Evolutionary conservation across 2,797 vertebrate species (phyloP).

Genomic region (Lerista edwardsae): DNA sequence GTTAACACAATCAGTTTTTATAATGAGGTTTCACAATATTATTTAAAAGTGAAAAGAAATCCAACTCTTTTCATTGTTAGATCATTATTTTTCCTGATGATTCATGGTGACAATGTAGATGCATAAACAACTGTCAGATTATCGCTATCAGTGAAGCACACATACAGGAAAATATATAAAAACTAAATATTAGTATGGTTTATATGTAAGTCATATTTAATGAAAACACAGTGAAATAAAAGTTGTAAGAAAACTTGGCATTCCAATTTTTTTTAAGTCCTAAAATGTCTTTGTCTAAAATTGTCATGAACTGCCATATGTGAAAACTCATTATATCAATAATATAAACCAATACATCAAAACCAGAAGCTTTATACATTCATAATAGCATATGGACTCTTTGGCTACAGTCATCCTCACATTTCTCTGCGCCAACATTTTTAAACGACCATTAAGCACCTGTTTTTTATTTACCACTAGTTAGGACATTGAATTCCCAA

Average conservation of each 20-base stretch:
- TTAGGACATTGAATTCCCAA: conserved; percentile 9
- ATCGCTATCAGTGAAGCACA: conserved; percentile 57
- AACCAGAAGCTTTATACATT: conserved; percentile 61
- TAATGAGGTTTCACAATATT: conserved; percentile 36
- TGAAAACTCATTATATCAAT: conserved; percentile 61
- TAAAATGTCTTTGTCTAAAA: conserved; percentile 61
- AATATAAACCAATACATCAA: conserved; percentile 64
- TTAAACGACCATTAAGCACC: conserved; percentile 35
- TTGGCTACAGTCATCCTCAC: conserved; percentile 53
- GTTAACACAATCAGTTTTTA: background rate
- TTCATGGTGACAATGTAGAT: conserved; percentile 51
- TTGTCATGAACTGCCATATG: conserved; percentile 63
- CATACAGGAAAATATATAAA: conserved; percentile 58
- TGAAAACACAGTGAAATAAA: conserved; percentile 64
- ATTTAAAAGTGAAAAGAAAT: conserved; percentile 20
- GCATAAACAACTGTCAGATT: conserved; percentile 21
- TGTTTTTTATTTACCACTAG: conserved; percentile 35
- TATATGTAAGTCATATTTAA: conserved; percentile 63
- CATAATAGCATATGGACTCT: conserved; percentile 55
- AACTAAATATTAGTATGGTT: conserved; percentile 54
- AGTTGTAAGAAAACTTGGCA: conserved; percentile 62
- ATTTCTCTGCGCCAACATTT: conserved; percentile 35
- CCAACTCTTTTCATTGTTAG: background rate
- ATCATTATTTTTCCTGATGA: conserved; percentile 16
- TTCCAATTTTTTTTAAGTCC: conserved; percentile 67